These are phyloP conservation scores for Melanaphis sacchari DNA, from an alignment of 1,140 invertebrate species.

Conservation along the genomic window DNA sequence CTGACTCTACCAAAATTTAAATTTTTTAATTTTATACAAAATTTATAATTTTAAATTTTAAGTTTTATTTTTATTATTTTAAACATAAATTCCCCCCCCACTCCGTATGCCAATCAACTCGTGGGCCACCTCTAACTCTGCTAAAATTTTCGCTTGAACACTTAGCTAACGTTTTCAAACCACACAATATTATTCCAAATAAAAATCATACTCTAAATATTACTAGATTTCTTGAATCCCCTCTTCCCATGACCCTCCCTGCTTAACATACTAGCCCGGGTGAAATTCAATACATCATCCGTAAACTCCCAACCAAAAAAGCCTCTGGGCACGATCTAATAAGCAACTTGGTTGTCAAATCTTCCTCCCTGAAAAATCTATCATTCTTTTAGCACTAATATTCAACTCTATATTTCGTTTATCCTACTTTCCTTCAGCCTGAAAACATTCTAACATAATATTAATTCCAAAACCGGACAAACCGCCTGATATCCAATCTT, in stretches of 20 bases:
- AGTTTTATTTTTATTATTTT: no score
- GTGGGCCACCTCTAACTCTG: neutral
- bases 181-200: neutral
- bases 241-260: no score
- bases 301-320: neutral
- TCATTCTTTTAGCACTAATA: neutral
- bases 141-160: neutral
- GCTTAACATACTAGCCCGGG: neutral
- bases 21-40: no score
- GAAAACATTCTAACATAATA: no score
- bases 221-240: neutral
- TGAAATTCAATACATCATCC: slow-evolving; percentile 5
- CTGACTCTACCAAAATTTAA: neutral
- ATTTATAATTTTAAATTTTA: no score
- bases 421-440: no score
- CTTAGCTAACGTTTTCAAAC: neutral
- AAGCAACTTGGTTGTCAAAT: neutral
- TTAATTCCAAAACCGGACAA: no score
- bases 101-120: neutral
- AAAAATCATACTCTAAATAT: neutral
- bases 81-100: no score
- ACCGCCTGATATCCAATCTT: no score
- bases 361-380: neutral
- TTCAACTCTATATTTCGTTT: neutral
- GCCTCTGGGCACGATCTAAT: neutral